Evolutionary conservation across 2,797 vertebrate genomes (phyloP).

Genomic region (Sciaenops ocellatus): DNA sequence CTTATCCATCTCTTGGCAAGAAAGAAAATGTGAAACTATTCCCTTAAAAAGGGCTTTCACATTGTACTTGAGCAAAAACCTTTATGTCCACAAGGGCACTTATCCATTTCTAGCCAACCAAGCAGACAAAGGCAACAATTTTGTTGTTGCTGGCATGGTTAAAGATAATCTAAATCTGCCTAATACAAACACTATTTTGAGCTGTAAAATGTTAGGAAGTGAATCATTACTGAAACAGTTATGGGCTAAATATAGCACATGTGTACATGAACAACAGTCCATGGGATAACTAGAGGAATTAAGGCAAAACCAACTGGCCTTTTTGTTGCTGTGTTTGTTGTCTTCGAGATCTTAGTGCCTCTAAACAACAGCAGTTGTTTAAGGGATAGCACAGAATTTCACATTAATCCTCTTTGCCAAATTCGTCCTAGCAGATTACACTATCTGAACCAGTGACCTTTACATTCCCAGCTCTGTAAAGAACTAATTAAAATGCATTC

Average conservation of each 20-base stretch:
- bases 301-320: not conserved
- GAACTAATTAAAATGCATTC: slow-evolving; percentile 7
- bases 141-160: slow-evolving; percentile 1
- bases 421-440: slow-evolving; percentile 11
- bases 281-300: not conserved
- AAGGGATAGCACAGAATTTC: not conserved
- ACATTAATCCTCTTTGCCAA: slow-evolving; percentile 2
- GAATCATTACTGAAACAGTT: not conserved
- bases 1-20: not conserved
- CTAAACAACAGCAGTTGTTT: not conserved
- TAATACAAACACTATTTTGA: not conserved
- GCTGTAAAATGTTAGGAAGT: not conserved
- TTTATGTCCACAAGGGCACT: not conserved
- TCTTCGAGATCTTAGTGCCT: not conserved
- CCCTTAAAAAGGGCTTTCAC: not conserved
- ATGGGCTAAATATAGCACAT: not conserved
- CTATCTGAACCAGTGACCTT: slow-evolving; percentile 26
- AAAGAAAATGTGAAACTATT: slow-evolving; percentile 6
- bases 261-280: not conserved
- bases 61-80: not conserved
- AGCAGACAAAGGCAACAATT: not conserved
- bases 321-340: not conserved
- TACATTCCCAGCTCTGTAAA: slow-evolving; percentile 11
- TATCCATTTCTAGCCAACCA: not conserved
- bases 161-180: slow-evolving; percentile 17